phyloP scores from a whole-genome alignment of 2,797 vertebrate species.

The Chloroceryle inda region DNA sequence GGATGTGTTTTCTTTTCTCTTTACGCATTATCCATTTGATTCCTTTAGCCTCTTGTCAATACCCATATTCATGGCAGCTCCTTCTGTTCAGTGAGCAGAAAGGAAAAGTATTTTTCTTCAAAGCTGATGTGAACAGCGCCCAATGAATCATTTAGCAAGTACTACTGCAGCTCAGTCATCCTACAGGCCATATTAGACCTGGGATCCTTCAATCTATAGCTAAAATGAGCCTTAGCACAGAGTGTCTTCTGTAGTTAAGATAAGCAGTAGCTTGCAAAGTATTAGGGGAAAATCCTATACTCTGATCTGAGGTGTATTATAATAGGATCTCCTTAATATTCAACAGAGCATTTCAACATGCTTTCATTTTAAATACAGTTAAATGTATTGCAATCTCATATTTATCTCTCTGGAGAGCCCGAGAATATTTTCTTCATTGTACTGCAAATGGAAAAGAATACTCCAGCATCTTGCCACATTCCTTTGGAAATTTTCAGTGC shows the following conservation, averaged over 20 bases:
- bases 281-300: conserved; percentile 63
- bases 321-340: conserved; percentile 73
- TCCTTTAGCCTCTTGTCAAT: conserved; percentile 49
- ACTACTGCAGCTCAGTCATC: conserved; percentile 49
- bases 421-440: conserved; percentile 76
- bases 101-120: conserved; percentile 64
- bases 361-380: conserved; percentile 68
- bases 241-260: conserved; percentile 48
- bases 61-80: conserved; percentile 43
- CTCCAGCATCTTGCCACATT: conserved; percentile 57
- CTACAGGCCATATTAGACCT: conserved; percentile 14
- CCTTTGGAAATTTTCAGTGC: conserved; percentile 61
- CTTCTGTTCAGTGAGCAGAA: conserved; percentile 61
- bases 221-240: conserved; percentile 46
- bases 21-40: conserved; percentile 34
- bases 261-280: conserved; percentile 55
- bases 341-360: conserved; percentile 27
- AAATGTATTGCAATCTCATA: conserved; percentile 59
- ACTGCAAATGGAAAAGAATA: conserved; percentile 74
- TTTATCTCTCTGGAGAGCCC: conserved; percentile 61
- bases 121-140: conserved; percentile 52
- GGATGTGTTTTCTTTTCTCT: conserved; percentile 16
- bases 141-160: conserved; percentile 73
- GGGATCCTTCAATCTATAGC: conserved; percentile 51
- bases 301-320: conserved; percentile 64